phyloP scores from a whole-genome alignment of 1,140 invertebrate species.

The Oryctes rhinoceros region DNA sequence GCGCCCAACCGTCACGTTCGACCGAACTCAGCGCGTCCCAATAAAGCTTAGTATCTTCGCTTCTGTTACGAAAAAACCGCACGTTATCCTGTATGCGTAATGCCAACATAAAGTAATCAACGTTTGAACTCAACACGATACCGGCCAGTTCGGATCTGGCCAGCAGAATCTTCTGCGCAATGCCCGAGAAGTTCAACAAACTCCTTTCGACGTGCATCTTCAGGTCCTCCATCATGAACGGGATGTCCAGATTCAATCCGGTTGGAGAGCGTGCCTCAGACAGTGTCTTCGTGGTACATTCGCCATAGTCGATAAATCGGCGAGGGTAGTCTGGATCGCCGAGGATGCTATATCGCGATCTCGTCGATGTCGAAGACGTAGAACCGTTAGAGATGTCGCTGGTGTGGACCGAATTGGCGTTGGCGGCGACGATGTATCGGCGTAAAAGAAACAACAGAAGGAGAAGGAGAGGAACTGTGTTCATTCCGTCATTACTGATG shows the following conservation, averaged over 20 bases:
- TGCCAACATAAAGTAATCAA: background rate
- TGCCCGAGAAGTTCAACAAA: slow-evolving; percentile 34
- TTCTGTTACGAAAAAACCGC: slow-evolving; percentile 17
- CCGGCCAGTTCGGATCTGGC: slow-evolving; percentile 27
- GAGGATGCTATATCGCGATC: background rate
- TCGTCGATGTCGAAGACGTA: background rate
- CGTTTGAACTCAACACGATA: slow-evolving; percentile 22
- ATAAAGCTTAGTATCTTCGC: slow-evolving; percentile 42
- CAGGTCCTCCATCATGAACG: slow-evolving; percentile 34
- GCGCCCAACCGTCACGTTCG: slow-evolving; percentile 41
- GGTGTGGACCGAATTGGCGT: background rate
- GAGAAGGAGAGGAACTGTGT: slow-evolving; percentile 37
- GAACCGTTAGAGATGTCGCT: background rate
- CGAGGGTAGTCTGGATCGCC: background rate
- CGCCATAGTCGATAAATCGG: background rate
- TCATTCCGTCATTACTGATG: slow-evolving; percentile 43
- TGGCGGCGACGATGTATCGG: background rate
- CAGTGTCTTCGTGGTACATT: slow-evolving; percentile 32
- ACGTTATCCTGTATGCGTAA: background rate
- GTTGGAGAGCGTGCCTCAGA: slow-evolving; percentile 36
- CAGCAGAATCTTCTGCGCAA: slow-evolving; percentile 29
- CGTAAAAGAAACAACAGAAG: slow-evolving; percentile 23
- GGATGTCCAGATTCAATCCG: slow-evolving; percentile 40
- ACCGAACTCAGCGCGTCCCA: slow-evolving; percentile 41
- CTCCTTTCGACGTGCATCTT: slow-evolving; percentile 24